Percentiles rank a stretch among this genome's conserved stretches.
Evolutionary conservation across 1,140 invertebrate species (phyloP).

Genomic region (Drosophila ananassae): DNA sequence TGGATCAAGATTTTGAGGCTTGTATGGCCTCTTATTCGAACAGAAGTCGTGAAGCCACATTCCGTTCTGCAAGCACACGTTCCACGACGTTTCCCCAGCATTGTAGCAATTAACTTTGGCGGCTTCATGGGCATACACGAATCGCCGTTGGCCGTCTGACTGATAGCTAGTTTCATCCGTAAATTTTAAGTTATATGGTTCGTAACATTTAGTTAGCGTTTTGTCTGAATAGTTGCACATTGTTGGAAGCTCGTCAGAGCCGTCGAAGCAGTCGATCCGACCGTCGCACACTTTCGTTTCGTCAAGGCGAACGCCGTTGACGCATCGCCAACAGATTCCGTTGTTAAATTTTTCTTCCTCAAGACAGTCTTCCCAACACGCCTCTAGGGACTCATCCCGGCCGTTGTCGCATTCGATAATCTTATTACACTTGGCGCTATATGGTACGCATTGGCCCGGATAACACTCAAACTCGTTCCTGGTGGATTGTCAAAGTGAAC

Average conservation of each 20-base stretch:
- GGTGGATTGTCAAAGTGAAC: neutral
- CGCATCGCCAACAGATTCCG: neutral
- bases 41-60: neutral
- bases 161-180: too few relatives aligned
- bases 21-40: neutral
- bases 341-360: too few relatives aligned
- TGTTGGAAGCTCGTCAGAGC: neutral
- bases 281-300: neutral
- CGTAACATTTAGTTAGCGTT: too few relatives aligned
- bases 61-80: neutral
- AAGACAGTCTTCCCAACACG: neutral
- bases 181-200: too few relatives aligned
- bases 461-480: neutral
- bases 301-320: neutral
- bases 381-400: neutral
- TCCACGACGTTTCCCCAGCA: neutral
- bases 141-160: neutral
- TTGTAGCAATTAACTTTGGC: neutral
- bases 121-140: neutral
- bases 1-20: neutral
- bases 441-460: neutral
- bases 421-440: neutral
- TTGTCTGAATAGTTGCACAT: neutral
- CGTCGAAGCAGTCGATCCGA: neutral
- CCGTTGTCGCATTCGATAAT: neutral